Evolutionary conservation across 1,140 invertebrate species (phyloP), one percentile per base, ranked within the genome.

Genomic region (Eubasilissa regina): DNA sequence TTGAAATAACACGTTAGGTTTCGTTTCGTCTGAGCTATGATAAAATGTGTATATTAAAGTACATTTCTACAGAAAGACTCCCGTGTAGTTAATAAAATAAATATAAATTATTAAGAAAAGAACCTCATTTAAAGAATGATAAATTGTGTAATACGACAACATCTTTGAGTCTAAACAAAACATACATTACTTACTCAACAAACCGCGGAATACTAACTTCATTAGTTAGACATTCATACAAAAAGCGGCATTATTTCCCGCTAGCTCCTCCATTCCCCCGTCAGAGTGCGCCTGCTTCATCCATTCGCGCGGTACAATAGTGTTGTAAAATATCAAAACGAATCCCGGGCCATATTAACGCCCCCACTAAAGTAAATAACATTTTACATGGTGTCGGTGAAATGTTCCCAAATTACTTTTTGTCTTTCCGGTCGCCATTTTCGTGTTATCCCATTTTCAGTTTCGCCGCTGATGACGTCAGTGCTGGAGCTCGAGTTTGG

Each of bases 391-490:
- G 55, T 45, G 51, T 58, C 44, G 72, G 35, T 47, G 74, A 64
- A 76, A 64, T 64, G 74, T 48, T 60, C 44, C 58, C 35, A 76
- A 64, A 64, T 76, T 76, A 76, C 74, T 76, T 76, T 64, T 76
- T 48, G 58, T 48, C 45, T 76, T 58, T 76, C 44, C 56, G 17
- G 48, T 74, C 25, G 70, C 17, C 70, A 75, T 75, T 74, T 74
- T 44, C 21, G 11, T 17, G 43, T 75, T 75, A 8, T 47, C 7
- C 64, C n/a, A 19, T 53, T 73, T 73, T 4, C 51, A 9, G 48
- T 72, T 17, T n/a, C 25, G 44, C 6, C 6, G 21, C 60, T n/a
- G n/a, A n/a, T 60, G 58, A 60, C 17, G 12, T n/a, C n/a, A n/a
- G n/a, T n/a, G n/a, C n/a, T 11, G 13, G 17, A 3, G 10, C 11